Evolutionary conservation across 2,888 invertebrate species (phyloP), one percentile per base, ranked within the genome.

Genomic region (Hemithea aestivaria): DNA sequence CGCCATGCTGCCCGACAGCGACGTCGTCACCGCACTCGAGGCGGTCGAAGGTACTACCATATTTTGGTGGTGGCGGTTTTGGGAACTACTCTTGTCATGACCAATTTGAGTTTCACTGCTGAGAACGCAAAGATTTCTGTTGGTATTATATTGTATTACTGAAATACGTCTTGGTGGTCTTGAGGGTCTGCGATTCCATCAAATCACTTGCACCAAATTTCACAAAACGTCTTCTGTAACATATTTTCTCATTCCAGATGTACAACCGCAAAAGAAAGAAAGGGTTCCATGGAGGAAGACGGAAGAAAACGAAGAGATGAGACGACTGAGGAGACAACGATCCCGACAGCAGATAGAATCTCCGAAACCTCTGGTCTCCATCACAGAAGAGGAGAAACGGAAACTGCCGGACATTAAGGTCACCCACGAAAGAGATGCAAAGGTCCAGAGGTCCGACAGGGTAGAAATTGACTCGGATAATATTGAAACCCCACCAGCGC

Each of bases 391-490:
- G 56, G 91, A 91, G 39, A 89, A 89, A 37, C 79, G 90, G 0
- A 91, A 88, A 56, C 55, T 83, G 26, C 85, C 88, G 7, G 82
- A 88, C 46, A 85, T 88, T 27, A 77, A 74, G 21, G 66, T 84
- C 25, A 73, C 84, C 8, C 60, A 50, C 12, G 73, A 68, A 6
- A 68, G 51, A 26, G 73, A 70, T 4, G 45, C 29, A 1, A 71
- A 64, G 20, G 37, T 49, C 8, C 64, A 66, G 1, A 66, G 68
- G 27, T 58, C 89, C 9, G 93, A 93, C 56, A 92, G 92, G 66
- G 91, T 92, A 7, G 95, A 96, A 65, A 95, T 96, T 24, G 96
- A 96, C 71, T 94, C 95, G 1, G 96, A 96, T 57, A 96, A 96
- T 58, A 94, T 96, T 20, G 96, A 96, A 84, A 96, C 96, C 1